Evolutionary conservation across 2,888 invertebrate genomes (phyloP).

Genomic region (Cotesia congregata): DNA sequence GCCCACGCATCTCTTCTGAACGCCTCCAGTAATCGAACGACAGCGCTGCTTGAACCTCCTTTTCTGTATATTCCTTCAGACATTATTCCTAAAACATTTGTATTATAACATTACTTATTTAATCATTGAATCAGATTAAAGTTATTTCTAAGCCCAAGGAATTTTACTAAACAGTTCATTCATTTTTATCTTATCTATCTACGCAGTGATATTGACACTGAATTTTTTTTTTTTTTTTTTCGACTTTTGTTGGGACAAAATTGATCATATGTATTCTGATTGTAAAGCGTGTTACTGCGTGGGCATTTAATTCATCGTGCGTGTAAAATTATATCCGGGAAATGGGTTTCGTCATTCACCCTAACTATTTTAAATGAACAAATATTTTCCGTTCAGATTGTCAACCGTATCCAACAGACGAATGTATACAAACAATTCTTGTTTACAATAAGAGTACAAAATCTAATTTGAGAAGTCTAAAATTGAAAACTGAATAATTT

Average conservation of each 20-base stretch:
- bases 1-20: constrained; percentile 89
- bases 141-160: neutral
- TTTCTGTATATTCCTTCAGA: constrained; percentile 91
- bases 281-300: neutral
- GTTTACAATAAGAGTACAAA: too few relatives aligned
- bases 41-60: constrained; percentile 82
- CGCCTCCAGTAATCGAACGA: constrained; percentile 80
- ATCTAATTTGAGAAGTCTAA: too few relatives aligned
- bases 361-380: neutral
- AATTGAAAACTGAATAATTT: too few relatives aligned
- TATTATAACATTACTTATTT: constrained; percentile 15
- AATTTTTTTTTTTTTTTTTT: neutral
- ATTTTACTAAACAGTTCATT: neutral
- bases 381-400: neutral
- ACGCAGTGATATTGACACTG: neutral
- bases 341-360: neutral
- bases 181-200: neutral
- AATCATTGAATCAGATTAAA: constrained; percentile 3
- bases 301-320: neutral
- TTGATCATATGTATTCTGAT: neutral
- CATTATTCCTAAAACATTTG: constrained; percentile 77
- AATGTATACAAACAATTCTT: neutral
- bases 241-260: neutral
- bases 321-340: constrained; percentile 23
- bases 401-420: neutral